Base-by-base conservation (phyloP, 2,888 invertebrate species). In the Scotopteryx bipunctaria region DNA sequence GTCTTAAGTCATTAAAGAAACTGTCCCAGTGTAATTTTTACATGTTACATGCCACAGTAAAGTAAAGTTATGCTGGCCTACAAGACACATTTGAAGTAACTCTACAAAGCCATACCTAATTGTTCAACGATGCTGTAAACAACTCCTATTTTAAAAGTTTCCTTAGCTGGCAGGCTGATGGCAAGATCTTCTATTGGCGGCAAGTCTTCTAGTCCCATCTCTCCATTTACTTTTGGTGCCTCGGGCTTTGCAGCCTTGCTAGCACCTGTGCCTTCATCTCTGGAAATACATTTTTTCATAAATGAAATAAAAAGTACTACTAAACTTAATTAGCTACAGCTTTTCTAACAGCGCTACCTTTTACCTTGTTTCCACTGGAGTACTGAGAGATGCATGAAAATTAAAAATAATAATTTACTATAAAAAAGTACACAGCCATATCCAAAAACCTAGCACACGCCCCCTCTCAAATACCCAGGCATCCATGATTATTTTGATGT, bases 161-260 rank as follows among this genome's bases (percentile, higher is more conserved):
- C 93, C 54, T 94, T 93, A 66, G 94, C 93, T 0, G 94, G 93
- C n/a, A 96, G 93, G 47, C 93, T 93, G 57, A 97, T 95, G 63
- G 94, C 92, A 16, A 97, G 89, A 69, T 96, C 95, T 76, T 96
- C 94, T 49, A 97, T 95, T 0, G 95, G 96, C 0, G 96, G 96
- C 51, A 97, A 84, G 69, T 96, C 94, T 49, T 94, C 93, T 3
- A 95, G 78, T 1, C 79, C 81, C 11, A 93, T 66, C 70, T 95
- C 94, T 11, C 92, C 93, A 52, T 85, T 88, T 6, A 84, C 91
- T 63, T 83, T 85, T 0, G 80, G 80, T 11, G 71, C 73, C 41
- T 78, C 83, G 1, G 68, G 63, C 49, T 86, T 88, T 2, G 64
- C 65, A 1, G 60, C 66, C 44, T 66, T 57, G 45, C 60, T 76